Base-by-base conservation (phyloP, 2,113 vertebrate species). In the Carlito syrichta region DNA sequence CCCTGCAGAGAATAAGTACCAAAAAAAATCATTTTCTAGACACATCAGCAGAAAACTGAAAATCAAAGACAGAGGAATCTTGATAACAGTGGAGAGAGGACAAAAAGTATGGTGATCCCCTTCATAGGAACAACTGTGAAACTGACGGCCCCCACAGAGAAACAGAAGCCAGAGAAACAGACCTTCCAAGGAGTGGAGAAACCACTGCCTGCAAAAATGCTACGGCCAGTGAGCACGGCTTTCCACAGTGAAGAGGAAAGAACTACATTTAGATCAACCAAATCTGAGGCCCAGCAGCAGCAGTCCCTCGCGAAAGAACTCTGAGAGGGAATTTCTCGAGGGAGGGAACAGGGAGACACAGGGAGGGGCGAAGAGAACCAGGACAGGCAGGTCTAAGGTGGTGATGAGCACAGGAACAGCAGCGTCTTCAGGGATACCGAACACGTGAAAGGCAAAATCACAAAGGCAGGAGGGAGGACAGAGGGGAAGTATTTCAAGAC, bases 11-110 rank as follows among this genome's bases (percentile, higher is more conserved):
- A 73, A 78, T 27, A 95, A 58, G 71, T 78, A 83, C 25, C 25
- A 96, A 77, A 91, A 60, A 79, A 86, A 94, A 90, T 58, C 11
- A 0, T 66, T 9, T 78, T 60, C 23, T 22, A 82, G 56, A 82
- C 23, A 81, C 6, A 93, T 69, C 22, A 63, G 7, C 86, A 7
- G 56, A 77, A 90, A 94, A 92, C 23, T 30, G 38, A 92, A 85
- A 97, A 73, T 60, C 48, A 94, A 95, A 95, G 45, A 95, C 27
- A 76, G 25, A 95, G 58, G 91, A 86, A 93, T 66, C 76, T 83
- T 92, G 83, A 95, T 83, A 90, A 52, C 68, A 95, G 63, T 22
- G 32, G 89, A n/a, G 63, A 35, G 11, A 38, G 40, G 10, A 23
- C 3, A 7, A 89, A 94, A 60, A 54, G 25, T 16, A 86, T 14